Percentiles rank a stretch among this genome's conserved stretches.
phyloP scores from a whole-genome alignment of 2,888 invertebrate species.

The Molanna angustata region DNA sequence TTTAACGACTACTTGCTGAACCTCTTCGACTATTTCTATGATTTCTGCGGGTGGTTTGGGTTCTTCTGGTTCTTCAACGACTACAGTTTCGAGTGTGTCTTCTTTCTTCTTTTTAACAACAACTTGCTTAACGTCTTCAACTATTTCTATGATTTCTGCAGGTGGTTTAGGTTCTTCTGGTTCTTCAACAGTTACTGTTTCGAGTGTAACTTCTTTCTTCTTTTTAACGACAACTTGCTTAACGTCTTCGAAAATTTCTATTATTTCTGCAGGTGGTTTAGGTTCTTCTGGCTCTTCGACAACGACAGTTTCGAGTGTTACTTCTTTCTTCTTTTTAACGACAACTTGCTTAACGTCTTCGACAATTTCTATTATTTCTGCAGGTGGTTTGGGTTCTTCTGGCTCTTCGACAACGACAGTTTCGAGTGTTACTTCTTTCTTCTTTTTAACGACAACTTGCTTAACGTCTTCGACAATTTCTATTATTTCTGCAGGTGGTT shows the following conservation, averaged over 20 bases:
- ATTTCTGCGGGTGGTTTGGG: conserved; percentile 37
- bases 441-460: conserved; percentile 36
- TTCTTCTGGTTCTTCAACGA: conserved; percentile 37
- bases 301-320: not conserved
- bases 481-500: conserved; percentile 31
- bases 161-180: conserved; percentile 31
- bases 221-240: conserved; percentile 36
- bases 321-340: not conserved
- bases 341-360: not conserved
- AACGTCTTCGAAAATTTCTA: conserved; percentile 37
- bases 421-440: conserved; percentile 1
- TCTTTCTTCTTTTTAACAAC: conserved; percentile 38
- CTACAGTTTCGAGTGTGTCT: not conserved
- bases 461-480: conserved; percentile 33
- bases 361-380: not conserved
- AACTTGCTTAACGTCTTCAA: conserved; percentile 33
- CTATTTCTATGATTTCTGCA: conserved; percentile 34
- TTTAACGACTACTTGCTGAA: conserved; percentile 38
- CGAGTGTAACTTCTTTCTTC: conserved; percentile 16
- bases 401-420: conserved; percentile 32
- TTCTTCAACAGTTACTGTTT: conserved; percentile 40
- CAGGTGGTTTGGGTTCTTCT: conserved; percentile 38
- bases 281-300: conserved; percentile 43
- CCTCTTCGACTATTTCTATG: conserved; percentile 26
- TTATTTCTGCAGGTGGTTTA: conserved; percentile 18